phyloP scores from a whole-genome alignment of 64 coral and sea anemone genomes.

The Acropora tenuis region DNA sequence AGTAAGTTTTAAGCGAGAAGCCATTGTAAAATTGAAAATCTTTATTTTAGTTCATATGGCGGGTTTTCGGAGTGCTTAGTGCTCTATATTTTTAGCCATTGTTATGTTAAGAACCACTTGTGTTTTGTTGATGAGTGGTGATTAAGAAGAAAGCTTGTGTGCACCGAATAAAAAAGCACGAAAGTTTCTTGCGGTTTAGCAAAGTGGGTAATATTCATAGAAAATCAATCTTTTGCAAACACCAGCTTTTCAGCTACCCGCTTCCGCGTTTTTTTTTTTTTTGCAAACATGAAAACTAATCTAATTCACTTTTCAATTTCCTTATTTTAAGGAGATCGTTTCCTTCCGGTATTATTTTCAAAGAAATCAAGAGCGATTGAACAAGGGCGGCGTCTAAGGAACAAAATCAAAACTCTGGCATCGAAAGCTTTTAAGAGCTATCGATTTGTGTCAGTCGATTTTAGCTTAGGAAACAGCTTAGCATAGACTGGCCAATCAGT shows the following conservation, averaged over 20 bases:
- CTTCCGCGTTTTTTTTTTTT: not conserved
- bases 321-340: too few relatives aligned
- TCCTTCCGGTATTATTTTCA: too few relatives aligned
- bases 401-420: too few relatives aligned
- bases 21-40: not conserved
- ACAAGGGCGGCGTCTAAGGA: too few relatives aligned
- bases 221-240: not conserved
- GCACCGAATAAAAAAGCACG: not conserved
- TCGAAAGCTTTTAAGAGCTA: too few relatives aligned
- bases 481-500: too few relatives aligned
- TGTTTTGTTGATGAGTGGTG: not conserved
- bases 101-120: not conserved
- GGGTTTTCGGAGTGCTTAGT: not conserved
- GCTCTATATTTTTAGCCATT: slow-evolving; percentile 4
- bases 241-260: not conserved
- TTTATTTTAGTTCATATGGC: slow-evolving; percentile 1
- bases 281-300: too few relatives aligned
- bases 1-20: slow-evolving; percentile 5
- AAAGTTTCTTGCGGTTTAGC: not conserved
- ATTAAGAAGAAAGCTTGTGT: not conserved
- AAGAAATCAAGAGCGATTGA: too few relatives aligned
- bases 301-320: too few relatives aligned
- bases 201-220: not conserved
- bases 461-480: too few relatives aligned
- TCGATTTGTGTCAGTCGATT: too few relatives aligned